Evolutionary conservation across 2,113 vertebrate genomes (phyloP).

Genomic region (Chionis minor): DNA sequence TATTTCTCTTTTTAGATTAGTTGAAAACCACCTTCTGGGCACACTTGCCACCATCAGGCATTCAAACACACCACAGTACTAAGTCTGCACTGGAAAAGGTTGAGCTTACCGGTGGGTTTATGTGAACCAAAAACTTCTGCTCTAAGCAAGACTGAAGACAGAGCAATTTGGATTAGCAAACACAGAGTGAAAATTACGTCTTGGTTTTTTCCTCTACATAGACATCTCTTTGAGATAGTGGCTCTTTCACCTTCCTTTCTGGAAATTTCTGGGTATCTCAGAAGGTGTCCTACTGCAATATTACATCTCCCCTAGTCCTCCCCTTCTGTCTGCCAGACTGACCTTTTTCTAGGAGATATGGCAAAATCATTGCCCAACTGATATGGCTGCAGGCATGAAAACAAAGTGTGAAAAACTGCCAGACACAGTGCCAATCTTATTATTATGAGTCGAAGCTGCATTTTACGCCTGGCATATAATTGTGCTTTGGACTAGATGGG

Average conservation of each 20-base stretch:
- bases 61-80: background rate
- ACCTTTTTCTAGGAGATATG: background rate
- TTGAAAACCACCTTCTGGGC: background rate
- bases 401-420: conserved; percentile 14
- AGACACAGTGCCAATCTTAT: conserved; percentile 45
- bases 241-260: background rate
- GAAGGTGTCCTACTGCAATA: background rate
- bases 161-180: background rate
- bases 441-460: conserved; percentile 57
- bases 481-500: conserved; percentile 44
- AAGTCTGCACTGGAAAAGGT: background rate
- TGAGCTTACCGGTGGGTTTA: background rate
- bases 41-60: background rate
- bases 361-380: conserved; percentile 9
- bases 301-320: background rate
- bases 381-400: background rate
- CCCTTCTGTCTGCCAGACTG: background rate
- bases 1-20: background rate
- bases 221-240: background rate
- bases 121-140: background rate
- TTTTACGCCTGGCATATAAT: conserved; percentile 9
- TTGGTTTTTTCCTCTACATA: background rate
- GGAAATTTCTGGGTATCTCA: background rate
- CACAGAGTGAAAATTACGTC: background rate
- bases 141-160: background rate